Evolutionary conservation across 1,140 invertebrate species (phyloP).

Genomic region (Drosophila kikkawai): DNA sequence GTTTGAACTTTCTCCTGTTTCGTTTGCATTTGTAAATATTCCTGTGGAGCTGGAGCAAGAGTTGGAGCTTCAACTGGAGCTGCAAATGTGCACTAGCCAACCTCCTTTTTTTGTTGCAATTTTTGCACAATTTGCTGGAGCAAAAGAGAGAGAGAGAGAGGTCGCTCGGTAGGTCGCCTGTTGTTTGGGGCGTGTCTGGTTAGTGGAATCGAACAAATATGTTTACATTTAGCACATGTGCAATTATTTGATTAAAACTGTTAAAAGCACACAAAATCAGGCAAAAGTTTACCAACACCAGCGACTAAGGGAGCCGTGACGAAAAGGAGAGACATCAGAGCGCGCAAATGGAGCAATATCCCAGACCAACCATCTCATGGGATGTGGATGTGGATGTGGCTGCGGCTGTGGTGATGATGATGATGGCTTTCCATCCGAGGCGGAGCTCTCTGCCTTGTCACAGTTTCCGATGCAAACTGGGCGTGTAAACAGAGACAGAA

Average conservation of each 20-base stretch:
- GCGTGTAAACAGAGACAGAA: slow-evolving; percentile 68
- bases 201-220: slow-evolving; percentile 85
- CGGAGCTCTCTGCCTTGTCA: slow-evolving; percentile 50
- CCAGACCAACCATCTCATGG: slow-evolving; percentile 20
- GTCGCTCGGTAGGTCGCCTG: slow-evolving; percentile 20
- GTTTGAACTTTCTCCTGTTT: slow-evolving; percentile 85
- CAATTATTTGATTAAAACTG: slow-evolving; percentile 85
- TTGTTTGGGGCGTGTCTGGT: slow-evolving; percentile 76
- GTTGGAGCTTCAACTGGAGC: slow-evolving; percentile 52
- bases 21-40: slow-evolving; percentile 85
- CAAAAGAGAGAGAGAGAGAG: slow-evolving; percentile 15
- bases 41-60: slow-evolving; percentile 41
- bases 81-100: slow-evolving; percentile 47
- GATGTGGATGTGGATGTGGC: slow-evolving; percentile 10
- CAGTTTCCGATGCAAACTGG: slow-evolving; percentile 78
- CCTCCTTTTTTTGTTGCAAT: slow-evolving; percentile 44
- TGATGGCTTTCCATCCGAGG: slow-evolving; percentile 28
- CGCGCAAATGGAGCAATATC: slow-evolving; percentile 76
- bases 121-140: slow-evolving; percentile 74
- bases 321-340: slow-evolving; percentile 26
- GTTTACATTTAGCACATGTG: slow-evolving; percentile 85
- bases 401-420: slow-evolving; percentile 7
- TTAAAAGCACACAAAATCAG: slow-evolving; percentile 85
- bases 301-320: slow-evolving; percentile 15
- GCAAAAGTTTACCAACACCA: slow-evolving; percentile 82